phyloP scores from a whole-genome alignment of 2,888 invertebrate species.

The Stegana nigrithorax region DNA sequence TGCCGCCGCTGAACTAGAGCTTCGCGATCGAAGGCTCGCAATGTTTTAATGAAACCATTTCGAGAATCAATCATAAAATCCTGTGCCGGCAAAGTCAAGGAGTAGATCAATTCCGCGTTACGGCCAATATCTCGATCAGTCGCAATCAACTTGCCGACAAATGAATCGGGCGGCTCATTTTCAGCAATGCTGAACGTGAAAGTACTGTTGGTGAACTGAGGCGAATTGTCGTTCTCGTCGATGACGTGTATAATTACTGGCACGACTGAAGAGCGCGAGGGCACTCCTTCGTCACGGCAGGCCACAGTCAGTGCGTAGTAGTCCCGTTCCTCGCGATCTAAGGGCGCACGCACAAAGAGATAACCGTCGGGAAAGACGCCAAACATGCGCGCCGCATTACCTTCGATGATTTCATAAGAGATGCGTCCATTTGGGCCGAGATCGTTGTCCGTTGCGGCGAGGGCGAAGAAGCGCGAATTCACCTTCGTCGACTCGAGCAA shows the following conservation, averaged over 20 bases:
- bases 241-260: conserved; percentile 93
- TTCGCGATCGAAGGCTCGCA: conserved; percentile 90
- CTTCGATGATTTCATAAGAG: conserved; percentile 85
- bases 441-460: conserved; percentile 91
- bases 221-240: conserved; percentile 97
- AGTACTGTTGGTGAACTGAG: conserved; percentile 89
- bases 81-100: conserved; percentile 78
- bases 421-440: conserved; percentile 83
- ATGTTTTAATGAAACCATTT: conserved; percentile 90
- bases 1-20: conserved; percentile 75
- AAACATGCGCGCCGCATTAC: conserved; percentile 87
- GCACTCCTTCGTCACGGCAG: conserved; percentile 84
- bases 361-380: conserved; percentile 96
- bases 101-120: conserved; percentile 90
- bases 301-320: conserved; percentile 90
- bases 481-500: conserved; percentile 90
- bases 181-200: conserved; percentile 92
- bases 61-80: conserved; percentile 90
- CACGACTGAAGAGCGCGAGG: conserved; percentile 83
- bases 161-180: conserved; percentile 88
- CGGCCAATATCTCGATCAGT: conserved; percentile 90
- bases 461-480: conserved; percentile 89
- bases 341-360: conserved; percentile 84
- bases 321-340: conserved; percentile 92
- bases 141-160: conserved; percentile 91